Evolutionary conservation across 2,797 vertebrate genomes (phyloP), one percentile per base, ranked within the genome.

Genomic region (Oreochromis mossambicus): DNA sequence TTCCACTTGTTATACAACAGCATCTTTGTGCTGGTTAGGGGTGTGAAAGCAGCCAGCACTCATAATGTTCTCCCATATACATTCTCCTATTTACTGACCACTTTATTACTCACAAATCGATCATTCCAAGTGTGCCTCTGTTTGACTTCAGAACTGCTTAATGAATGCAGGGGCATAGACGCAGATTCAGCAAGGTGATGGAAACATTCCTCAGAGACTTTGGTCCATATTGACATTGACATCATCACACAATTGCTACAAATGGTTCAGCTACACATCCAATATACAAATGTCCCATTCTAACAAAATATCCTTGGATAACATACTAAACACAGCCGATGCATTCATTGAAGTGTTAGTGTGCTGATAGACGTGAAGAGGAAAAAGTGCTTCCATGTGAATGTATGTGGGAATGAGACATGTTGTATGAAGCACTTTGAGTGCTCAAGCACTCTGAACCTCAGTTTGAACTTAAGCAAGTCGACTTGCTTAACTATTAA

Each of bases 251-350:
- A 29, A 5, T 56, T 56, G 54, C 54, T 29, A 8, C 54, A 55
- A 7, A 14, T 29, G 26, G 24, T 26, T 29, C 24, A 5, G 13
- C 13, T 2, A 15, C 54, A 29, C 54, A 56, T 56, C 7, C 7
- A 29, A 8, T 8, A 26, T 29, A 14, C 54, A 26, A 56, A 56
- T 56, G 13, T 56, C 7, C 54, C 24, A 26, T 15, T 2, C 54
- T 26, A 55, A 26, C 54, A 55, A 56, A 56, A 26, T 5, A 29
- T 15, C 24, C 24, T 17, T 58, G 55, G 55, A 8, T 5, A 32
- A 0, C 7, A 58, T 17, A 32, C 3, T 17, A 2, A 58, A 32
- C 13, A 32, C 54, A 26, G 54, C 24, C 5, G 11, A 54, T 0
- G 52, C 52, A 54, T 13, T 24, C 21, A 54, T 54, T 24, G n/a